Conservation (phyloP, 1,140 invertebrate species). For the Andricus grossulariae region DNA sequence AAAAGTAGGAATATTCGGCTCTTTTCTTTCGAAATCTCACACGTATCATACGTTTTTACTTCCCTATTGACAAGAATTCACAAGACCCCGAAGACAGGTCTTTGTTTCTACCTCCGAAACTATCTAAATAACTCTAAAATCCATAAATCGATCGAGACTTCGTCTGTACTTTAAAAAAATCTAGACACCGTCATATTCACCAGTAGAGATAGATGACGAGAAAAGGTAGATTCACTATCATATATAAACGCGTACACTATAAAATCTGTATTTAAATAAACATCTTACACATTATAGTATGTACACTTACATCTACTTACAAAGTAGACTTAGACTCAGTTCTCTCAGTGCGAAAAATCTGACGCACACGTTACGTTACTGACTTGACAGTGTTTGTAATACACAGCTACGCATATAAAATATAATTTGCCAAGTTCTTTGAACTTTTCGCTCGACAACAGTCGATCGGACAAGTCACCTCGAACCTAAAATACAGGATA, state of each 20-base stretch:
- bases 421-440: not conserved
- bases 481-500: constrained; percentile 27
- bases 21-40: constrained; percentile 3
- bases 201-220: constrained; percentile 3
- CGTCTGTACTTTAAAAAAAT: not conserved
- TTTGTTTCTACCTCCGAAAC: not conserved
- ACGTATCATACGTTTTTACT: not conserved
- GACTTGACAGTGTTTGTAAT: constrained; percentile 1
- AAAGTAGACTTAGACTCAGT: constrained; percentile 21
- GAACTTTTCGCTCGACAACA: not conserved
- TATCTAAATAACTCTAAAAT: not conserved
- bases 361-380: constrained; percentile 1
- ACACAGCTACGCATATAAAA: not conserved
- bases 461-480: not conserved
- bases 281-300: constrained; percentile 57
- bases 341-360: not conserved
- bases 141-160: not conserved
- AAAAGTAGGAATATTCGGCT: not conserved
- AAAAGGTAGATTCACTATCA: constrained; percentile 19
- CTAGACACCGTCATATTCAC: not conserved
- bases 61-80: constrained; percentile 23
- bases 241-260: constrained; percentile 44
- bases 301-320: constrained; percentile 50
- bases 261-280: constrained; percentile 69
- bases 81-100: not conserved